Base-by-base conservation (phyloP, 2,797 vertebrate species). In the Acanthurus tractus region DNA sequence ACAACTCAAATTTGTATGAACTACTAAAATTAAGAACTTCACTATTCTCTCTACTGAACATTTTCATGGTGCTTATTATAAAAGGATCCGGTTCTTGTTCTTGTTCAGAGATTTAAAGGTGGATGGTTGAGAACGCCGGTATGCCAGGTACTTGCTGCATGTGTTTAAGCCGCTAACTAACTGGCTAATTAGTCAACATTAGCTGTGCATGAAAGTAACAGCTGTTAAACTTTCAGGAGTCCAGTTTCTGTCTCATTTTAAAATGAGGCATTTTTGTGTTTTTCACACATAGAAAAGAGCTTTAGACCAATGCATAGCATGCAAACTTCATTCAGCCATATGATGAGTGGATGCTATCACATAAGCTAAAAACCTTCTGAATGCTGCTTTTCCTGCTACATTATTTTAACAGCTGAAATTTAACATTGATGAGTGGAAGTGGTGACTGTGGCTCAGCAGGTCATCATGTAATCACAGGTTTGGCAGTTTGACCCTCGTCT, bases 181-280 rank as follows among this genome's bases (percentile, higher is more conserved):
- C 78, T 63, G 45, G 59, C 74, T 79, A 86, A 89, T 90, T 85
- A 89, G 75, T 86, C 81, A 58, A 45, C 70, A 81, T 85, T 78
- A 88, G 79, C 73, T 34, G 57, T 36, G 17, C 86, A 81, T 79
- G 68, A 84, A 76, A 58, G 74, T 40, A 40, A 54, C 88, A 89
- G 81, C 87, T 91, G 88, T 78, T 63, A 25, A 77, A 79, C 70
- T 79, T 86, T 81, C 82, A 76, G 49, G 83, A 58, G 44, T 64
- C 65, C 42, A 65, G 61, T 81, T 74, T 78, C 42, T 15, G 8
- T 38, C 56, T 82, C 61, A 54, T 85, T 80, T 55, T 34, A 61
- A 70, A 76, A 70, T 54, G 7, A 46, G 57, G 12, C 20, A 2
- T 44, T 14, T 65, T 53, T 68, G 3, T 22, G 57, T 10, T 9